These are phyloP conservation scores for Carabus problematicus DNA, from an alignment of 2,888 invertebrate species.

Conservation along the genomic window DNA sequence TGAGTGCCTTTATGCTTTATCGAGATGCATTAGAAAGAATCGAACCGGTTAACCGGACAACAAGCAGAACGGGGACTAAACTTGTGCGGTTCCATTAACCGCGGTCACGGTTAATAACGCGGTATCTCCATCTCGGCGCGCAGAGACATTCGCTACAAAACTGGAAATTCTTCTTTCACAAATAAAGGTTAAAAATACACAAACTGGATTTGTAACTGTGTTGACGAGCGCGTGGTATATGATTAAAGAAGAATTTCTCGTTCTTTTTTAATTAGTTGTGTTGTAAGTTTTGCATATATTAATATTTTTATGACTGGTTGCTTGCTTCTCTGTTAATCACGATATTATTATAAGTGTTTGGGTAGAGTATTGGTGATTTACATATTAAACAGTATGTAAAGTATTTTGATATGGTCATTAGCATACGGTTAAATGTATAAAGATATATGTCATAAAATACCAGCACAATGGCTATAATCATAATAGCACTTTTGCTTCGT, in stretches of 20 bases:
- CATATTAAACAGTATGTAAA: too few species aligned
- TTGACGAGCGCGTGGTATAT: conserved; percentile 3
- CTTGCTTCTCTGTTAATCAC: too few species aligned
- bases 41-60: too few species aligned
- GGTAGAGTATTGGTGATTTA: too few species aligned
- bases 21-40: too few species aligned
- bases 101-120: conserved; percentile 15
- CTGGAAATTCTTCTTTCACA: background rate
- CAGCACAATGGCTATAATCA: too few species aligned
- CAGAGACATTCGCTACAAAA: background rate
- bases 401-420: too few species aligned
- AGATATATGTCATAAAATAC: too few species aligned
- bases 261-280: background rate
- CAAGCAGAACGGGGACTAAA: background rate
- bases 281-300: background rate
- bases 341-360: too few species aligned
- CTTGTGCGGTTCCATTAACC: conserved; percentile 12
- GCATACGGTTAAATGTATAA: too few species aligned
- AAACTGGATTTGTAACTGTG: conserved; percentile 6
- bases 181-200: background rate
- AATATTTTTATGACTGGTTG: background rate
- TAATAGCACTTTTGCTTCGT: too few species aligned
- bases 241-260: conserved; percentile 5
- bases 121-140: conserved; percentile 1
- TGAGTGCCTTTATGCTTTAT: too few species aligned